phyloP scores from a whole-genome alignment of 2,113 vertebrate genomes.

The Oreochromis tanganicae region DNA sequence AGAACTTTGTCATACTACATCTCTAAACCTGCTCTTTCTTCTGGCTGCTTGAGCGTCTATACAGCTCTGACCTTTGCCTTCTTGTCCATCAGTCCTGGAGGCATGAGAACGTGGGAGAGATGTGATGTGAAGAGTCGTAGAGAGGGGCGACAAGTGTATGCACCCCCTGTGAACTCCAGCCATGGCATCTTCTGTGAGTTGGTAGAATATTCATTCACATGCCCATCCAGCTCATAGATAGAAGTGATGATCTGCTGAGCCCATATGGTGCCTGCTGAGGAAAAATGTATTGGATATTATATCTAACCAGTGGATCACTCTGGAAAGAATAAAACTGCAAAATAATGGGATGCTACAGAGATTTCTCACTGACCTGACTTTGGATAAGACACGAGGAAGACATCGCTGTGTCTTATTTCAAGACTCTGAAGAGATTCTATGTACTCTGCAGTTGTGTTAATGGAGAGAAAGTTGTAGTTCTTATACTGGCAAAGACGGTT shows the following conservation, averaged over 20 bases:
- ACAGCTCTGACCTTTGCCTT: conserved; percentile 60
- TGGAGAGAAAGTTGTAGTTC: conserved; percentile 34
- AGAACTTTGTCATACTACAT: neutral
- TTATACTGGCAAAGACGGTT: conserved; percentile 49
- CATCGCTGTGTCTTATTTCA: conserved; percentile 64
- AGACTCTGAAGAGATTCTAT: conserved; percentile 66
- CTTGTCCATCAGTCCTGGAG: conserved; percentile 53
- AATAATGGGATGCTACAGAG: neutral
- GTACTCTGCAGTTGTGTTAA: conserved; percentile 27
- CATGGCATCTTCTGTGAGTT: conserved; percentile 58
- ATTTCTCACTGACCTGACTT: conserved; percentile 23
- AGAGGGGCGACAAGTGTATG: conserved; percentile 15
- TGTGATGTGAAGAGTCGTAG: conserved; percentile 67
- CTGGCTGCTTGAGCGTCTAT: neutral
- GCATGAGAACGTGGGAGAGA: conserved; percentile 60
- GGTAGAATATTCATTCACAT: neutral
- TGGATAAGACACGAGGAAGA: conserved; percentile 53
- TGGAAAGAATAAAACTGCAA: neutral
- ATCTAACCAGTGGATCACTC: neutral
- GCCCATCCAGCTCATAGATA: neutral
- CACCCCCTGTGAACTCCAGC: conserved; percentile 35
- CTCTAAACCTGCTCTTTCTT: neutral
- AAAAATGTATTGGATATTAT: neutral
- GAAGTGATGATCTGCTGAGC: conserved; percentile 26
- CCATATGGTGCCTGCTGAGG: neutral